Conservation (phyloP, 1,140 invertebrate genomes). For the Drosophila repletoides region DNA sequence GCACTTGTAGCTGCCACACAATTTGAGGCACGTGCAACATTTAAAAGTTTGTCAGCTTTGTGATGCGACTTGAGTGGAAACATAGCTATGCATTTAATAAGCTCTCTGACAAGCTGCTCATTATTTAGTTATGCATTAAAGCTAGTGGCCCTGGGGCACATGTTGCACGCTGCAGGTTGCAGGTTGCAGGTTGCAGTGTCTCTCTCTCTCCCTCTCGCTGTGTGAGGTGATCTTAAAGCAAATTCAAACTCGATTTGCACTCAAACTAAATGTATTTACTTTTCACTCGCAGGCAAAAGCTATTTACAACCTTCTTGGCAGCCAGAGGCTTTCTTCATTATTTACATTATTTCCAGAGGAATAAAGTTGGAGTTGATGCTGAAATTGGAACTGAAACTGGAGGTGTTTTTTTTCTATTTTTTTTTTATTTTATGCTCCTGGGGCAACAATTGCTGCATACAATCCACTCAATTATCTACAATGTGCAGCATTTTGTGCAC, state of each 20-base stretch:
- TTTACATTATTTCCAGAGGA: no score
- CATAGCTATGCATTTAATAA: neutral
- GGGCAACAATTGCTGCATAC: constrained; percentile 29
- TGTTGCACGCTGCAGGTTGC: neutral
- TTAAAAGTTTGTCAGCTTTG: constrained; percentile 7
- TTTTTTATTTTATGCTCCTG: neutral
- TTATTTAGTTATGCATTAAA: constrained; percentile 1
- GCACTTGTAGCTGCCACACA: no score
- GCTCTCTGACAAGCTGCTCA: constrained; percentile 2
- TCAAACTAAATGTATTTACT: constrained; percentile 72
- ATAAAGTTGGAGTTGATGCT: no score
- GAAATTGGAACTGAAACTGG: no score
- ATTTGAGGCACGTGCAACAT: neutral
- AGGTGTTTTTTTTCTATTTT: no score
- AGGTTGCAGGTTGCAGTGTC: neutral
- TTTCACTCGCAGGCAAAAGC: constrained; percentile 69
- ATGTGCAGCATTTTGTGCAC: constrained; percentile 61
- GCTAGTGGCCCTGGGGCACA: neutral
- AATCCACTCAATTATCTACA: constrained; percentile 45
- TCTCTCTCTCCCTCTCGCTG: neutral
- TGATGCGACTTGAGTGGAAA: neutral
- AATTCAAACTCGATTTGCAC: constrained; percentile 78
- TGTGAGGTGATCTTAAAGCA: constrained; percentile 47
- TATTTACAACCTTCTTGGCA: constrained; percentile 50
- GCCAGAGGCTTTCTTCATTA: constrained; percentile 16